A percentile compares a stretch with the other conserved stretches of the same genome.
These are phyloP conservation scores for Xenus cinereus DNA, from an alignment of 2,113 vertebrate genomes.

Conservation along the genomic window DNA sequence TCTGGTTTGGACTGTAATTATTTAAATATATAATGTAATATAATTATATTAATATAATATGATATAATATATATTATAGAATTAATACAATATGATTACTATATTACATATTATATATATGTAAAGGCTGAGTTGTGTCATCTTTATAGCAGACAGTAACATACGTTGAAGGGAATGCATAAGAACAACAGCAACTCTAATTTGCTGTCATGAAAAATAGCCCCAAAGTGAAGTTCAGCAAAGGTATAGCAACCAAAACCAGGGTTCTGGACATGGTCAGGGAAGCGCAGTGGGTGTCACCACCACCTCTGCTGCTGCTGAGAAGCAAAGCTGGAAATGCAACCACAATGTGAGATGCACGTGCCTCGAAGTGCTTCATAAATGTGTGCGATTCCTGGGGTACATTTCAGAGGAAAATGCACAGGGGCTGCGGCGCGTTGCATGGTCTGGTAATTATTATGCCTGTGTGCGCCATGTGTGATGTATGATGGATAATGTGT, in stretches of 20 bases:
- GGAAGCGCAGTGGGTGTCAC: not conserved
- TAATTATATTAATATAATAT: too few species aligned
- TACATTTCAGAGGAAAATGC: not conserved
- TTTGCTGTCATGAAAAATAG: not conserved
- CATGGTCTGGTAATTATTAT: not conserved
- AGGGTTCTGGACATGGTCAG: not conserved
- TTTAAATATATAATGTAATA: not conserved
- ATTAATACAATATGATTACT: too few species aligned
- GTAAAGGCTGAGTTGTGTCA: not conserved
- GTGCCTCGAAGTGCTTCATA: not conserved
- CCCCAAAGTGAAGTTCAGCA: not conserved
- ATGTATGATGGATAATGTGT: not conserved
- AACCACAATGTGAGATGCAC: not conserved
- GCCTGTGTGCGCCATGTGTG: not conserved
- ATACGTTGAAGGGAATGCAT: accelerated
- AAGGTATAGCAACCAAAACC: not conserved
- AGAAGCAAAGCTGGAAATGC: not conserved
- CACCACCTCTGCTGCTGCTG: not conserved
- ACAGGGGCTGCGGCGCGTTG: not conserved
- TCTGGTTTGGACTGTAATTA: not conserved
- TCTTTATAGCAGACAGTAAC: not conserved
- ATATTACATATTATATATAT: not conserved
- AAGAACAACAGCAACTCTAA: not conserved
- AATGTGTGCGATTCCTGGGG: not conserved
- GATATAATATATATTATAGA: not conserved